These are phyloP conservation scores for Mus pahari DNA, from an alignment of 2,113 vertebrate genomes.

Conservation along the genomic window DNA sequence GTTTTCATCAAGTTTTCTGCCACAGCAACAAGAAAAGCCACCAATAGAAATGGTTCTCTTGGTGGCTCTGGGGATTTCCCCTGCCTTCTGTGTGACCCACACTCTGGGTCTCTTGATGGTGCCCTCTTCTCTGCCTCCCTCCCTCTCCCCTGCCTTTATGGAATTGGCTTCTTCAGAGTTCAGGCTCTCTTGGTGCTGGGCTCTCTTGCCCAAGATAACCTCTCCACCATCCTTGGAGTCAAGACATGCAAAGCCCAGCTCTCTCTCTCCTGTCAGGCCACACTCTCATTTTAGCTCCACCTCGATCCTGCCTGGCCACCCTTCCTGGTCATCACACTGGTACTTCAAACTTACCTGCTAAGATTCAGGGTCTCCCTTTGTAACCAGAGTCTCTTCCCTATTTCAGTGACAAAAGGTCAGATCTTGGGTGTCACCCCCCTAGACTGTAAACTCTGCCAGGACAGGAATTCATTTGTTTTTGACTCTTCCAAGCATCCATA, in stretches of 20 bases:
- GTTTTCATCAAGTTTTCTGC: background rate
- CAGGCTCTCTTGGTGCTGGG: background rate
- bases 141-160: background rate
- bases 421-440: background rate
- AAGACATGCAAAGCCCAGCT: background rate
- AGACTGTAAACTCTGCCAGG: background rate
- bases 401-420: background rate
- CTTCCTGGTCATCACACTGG: background rate
- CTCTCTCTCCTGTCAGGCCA: background rate
- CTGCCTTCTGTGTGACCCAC: background rate
- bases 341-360: background rate
- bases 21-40: background rate
- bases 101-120: background rate
- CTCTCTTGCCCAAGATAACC: background rate
- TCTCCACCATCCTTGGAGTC: background rate
- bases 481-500: no score
- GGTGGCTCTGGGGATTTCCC: background rate
- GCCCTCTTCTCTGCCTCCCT: background rate
- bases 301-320: background rate
- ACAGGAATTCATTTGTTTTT: background rate
- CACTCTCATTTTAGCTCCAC: background rate
- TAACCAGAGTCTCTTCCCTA: background rate
- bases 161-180: background rate
- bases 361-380: background rate
- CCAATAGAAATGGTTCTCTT: background rate